phyloP scores from a whole-genome alignment of 2,888 invertebrate species.

The Aspidiotus destructor region DNA sequence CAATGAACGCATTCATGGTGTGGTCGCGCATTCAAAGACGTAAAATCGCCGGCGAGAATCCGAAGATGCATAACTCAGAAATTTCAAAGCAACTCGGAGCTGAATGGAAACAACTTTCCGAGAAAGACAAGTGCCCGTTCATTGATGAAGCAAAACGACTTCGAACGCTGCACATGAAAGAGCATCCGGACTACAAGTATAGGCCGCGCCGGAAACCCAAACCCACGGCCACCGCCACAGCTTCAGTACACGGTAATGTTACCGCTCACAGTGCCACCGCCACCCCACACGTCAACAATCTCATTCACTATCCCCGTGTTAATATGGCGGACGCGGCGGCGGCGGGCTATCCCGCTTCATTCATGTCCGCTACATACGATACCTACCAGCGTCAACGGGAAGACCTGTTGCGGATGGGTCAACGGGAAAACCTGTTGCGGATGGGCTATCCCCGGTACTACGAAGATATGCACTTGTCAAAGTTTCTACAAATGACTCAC shows the following conservation, averaged over 20 bases:
- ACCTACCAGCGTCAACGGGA: too few relatives aligned
- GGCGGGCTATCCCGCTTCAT: too few relatives aligned
- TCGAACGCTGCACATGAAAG: slow-evolving; percentile 78
- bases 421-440: too few relatives aligned
- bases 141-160: slow-evolving; percentile 90
- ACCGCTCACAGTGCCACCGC: slow-evolving; percentile 43
- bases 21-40: slow-evolving; percentile 87
- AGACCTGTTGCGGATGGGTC: too few relatives aligned
- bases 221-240: slow-evolving; percentile 50
- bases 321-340: not conserved
- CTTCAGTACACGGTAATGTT: slow-evolving; percentile 33
- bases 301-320: not conserved
- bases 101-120: slow-evolving; percentile 83
- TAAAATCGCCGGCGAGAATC: slow-evolving; percentile 88
- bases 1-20: slow-evolving; percentile 98
- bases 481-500: too few relatives aligned
- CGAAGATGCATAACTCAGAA: slow-evolving; percentile 83
- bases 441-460: too few relatives aligned
- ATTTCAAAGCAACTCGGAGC: slow-evolving; percentile 86
- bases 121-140: slow-evolving; percentile 81
- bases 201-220: slow-evolving; percentile 76
- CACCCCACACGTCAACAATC: not conserved
- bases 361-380: too few relatives aligned
- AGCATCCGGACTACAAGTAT: slow-evolving; percentile 86
- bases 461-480: too few relatives aligned